A percentile compares a stretch with the other conserved stretches of the same genome.
Conservation (phyloP, 1,140 invertebrate genomes). For the Spodoptera litura region DNA sequence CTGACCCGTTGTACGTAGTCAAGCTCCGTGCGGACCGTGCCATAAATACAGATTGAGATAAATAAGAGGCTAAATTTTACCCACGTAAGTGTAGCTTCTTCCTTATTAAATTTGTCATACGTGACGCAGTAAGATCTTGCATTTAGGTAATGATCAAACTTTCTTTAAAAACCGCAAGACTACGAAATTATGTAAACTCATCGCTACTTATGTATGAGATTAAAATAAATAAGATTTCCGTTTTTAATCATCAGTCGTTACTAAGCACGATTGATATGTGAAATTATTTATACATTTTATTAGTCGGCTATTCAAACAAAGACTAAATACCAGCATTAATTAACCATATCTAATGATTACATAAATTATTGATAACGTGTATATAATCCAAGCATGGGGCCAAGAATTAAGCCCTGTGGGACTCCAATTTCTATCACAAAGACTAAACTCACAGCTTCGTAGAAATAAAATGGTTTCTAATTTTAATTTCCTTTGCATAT, state of each 20-base stretch:
- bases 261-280: neutral
- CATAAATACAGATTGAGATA: too few relatives aligned
- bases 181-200: neutral
- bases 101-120: too few relatives aligned
- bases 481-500: too few relatives aligned
- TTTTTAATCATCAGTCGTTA: slow-evolving; percentile 3
- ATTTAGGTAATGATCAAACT: neutral
- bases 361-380: neutral
- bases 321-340: neutral
- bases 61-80: too few relatives aligned
- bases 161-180: neutral
- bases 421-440: neutral
- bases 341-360: neutral
- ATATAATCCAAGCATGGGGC: neutral
- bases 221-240: neutral
- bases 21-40: too few relatives aligned
- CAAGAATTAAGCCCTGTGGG: neutral
- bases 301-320: slow-evolving; percentile 5
- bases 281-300: slow-evolving; percentile 2
- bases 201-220: neutral
- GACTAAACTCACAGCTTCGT: too few relatives aligned
- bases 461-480: too few relatives aligned
- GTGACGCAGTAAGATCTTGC: neutral
- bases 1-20: too few relatives aligned
- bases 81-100: too few relatives aligned